Evolutionary conservation across 1,140 invertebrate genomes (phyloP), one percentile per base, ranked within the genome.

Genomic region (Caligus rogercresseyi): DNA sequence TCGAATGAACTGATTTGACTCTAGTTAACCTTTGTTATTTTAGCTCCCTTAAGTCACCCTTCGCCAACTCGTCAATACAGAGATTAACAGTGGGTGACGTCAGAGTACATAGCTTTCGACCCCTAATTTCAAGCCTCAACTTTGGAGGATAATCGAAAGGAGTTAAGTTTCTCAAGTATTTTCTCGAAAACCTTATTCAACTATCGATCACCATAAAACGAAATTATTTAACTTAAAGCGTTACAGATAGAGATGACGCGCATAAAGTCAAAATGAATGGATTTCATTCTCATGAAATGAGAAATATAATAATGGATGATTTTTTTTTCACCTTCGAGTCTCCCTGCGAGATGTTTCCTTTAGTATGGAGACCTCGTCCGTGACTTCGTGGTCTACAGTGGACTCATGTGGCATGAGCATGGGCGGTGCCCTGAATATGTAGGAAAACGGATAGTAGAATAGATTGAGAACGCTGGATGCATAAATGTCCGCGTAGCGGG

Each of bases 401-500:
- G 89, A 93, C 77, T 98, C 94, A 73, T 98, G 94, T 0, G 94
- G 92, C 84, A 98, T 89, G 82, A 85, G 67, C 24, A 73, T 69
- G 58, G 64, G 59, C 66, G 67, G 59, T 16, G 56, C 18, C 16
- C 54, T 52, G 76, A 94, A 94, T 87, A 94, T 92, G 75, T 98
- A 99, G 70, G 87, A 90, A 75, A 96, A 96, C 31, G 95, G 95
- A 76, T 98, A 98, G 74, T 98, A 92, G 69, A 98, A 85, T 65
- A 99, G 78, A 77, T 98, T 99, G 55, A 97, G 79, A 74, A 95
- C 89, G 18, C 88, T 90, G 1, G 89, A 86, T 13, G 93, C 91
- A 73, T 99, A 98, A 43, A 99, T 74, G 76, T 98, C 95, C 51
- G 95, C 94, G 74, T 97, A 98, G 72, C 94, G 83, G 56, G 65